phyloP scores from a whole-genome alignment of 2,797 vertebrate genomes.

The Sparidentex hasta region DNA sequence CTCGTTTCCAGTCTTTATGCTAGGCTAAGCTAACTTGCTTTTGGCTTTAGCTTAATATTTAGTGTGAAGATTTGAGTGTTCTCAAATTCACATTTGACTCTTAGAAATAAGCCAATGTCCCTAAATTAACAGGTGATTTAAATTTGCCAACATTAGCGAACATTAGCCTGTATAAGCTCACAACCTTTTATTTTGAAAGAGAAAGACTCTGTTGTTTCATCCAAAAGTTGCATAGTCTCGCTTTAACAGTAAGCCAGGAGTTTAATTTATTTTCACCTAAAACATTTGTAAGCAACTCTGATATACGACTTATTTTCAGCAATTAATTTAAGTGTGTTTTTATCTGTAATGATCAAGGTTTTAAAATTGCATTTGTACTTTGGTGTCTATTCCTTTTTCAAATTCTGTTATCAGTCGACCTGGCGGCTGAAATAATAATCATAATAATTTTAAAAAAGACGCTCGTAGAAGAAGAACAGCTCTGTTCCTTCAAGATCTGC shows the following conservation, averaged over 20 bases:
- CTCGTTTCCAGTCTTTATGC: slow-evolving; percentile 3
- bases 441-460: slow-evolving; percentile 15
- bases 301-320: slow-evolving; percentile 34
- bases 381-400: slow-evolving; percentile 35
- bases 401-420: slow-evolving; percentile 38
- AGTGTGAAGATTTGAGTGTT: neutral
- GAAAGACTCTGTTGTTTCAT: neutral
- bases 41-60: slow-evolving; percentile 4
- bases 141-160: neutral
- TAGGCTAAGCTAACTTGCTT: slow-evolving; percentile 15
- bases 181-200: neutral
- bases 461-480: slow-evolving; percentile 27
- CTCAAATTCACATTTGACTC: neutral
- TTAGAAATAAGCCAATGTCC: neutral
- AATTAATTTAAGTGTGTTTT: slow-evolving; percentile 44
- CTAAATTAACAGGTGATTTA: neutral
- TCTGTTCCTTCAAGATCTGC: slow-evolving; percentile 47
- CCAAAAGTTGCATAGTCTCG: slow-evolving; percentile 51
- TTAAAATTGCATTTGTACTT: slow-evolving; percentile 41
- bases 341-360: slow-evolving; percentile 38
- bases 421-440: slow-evolving; percentile 32
- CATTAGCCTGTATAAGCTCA: neutral
- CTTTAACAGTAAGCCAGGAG: slow-evolving; percentile 52
- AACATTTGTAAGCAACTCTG: slow-evolving; percentile 49
- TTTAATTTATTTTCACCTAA: slow-evolving; percentile 63